These are phyloP conservation scores for Perizoma affinitatum DNA, from an alignment of 2,888 invertebrate species.

Conservation along the genomic window DNA sequence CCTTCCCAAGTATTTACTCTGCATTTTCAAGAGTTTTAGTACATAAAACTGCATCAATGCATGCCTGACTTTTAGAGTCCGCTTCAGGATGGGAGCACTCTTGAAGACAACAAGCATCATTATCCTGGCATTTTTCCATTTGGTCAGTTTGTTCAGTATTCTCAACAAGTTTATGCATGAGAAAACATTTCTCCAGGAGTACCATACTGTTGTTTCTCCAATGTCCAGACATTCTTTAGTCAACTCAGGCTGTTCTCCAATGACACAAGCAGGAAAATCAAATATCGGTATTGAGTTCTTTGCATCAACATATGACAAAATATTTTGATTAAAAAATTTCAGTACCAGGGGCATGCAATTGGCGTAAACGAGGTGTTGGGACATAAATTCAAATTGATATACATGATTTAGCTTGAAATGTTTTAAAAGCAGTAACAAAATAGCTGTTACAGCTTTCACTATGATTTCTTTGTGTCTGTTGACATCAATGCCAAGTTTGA, in stretches of 20 bases:
- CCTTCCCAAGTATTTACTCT: slow-evolving; percentile 98
- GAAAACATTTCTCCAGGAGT: slow-evolving; percentile 99
- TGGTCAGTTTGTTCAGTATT: slow-evolving; percentile 98
- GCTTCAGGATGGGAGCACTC: slow-evolving; percentile 98
- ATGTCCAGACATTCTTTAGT: slow-evolving; percentile 96
- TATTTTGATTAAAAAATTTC: slow-evolving; percentile 99
- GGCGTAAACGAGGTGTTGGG: slow-evolving; percentile 99
- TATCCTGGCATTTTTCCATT: slow-evolving; percentile 99
- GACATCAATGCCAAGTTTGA: slow-evolving; percentile 98
- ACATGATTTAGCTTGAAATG: slow-evolving; percentile 98
- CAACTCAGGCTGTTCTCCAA: slow-evolving; percentile 96
- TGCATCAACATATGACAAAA: slow-evolving; percentile 96
- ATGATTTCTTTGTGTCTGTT: slow-evolving; percentile 99
- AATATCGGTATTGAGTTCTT: slow-evolving; percentile 96
- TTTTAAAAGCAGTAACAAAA: slow-evolving; percentile 95
- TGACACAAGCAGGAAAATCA: slow-evolving; percentile 98
- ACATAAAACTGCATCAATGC: slow-evolving; percentile 99
- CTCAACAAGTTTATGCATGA: slow-evolving; percentile 98
- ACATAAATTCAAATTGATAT: slow-evolving; percentile 99
- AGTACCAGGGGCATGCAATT: slow-evolving; percentile 99
- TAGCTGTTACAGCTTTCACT: slow-evolving; percentile 97
- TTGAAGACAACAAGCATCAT: slow-evolving; percentile 99
- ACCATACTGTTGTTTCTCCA: slow-evolving; percentile 90
- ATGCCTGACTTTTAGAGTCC: slow-evolving; percentile 97
- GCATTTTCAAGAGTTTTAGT: slow-evolving; percentile 98